phyloP scores from a whole-genome alignment of 2,113 vertebrate genomes.

The Apodemus speciosus region DNA sequence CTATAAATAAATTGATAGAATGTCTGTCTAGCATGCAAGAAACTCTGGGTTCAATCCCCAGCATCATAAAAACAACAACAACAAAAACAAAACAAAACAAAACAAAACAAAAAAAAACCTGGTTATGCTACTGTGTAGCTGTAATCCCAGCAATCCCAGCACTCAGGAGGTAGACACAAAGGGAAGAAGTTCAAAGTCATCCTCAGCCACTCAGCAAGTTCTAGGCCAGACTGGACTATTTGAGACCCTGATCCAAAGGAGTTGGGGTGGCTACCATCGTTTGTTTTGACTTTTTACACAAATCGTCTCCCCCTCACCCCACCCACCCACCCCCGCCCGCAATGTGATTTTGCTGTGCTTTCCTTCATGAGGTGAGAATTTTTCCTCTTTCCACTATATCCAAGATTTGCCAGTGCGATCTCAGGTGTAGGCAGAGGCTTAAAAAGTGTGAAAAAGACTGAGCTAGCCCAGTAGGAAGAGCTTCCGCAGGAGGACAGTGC shows the following conservation, averaged over 20 bases:
- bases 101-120: too few relatives aligned
- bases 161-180: neutral
- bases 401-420: neutral
- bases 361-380: neutral
- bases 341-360: neutral
- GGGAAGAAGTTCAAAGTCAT: neutral
- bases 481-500: neutral
- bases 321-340: neutral
- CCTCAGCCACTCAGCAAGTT: neutral
- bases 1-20: neutral
- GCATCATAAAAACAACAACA: too few relatives aligned
- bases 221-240: neutral
- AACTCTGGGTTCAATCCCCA: neutral
- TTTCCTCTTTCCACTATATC: slow-evolving; percentile 16
- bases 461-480: neutral
- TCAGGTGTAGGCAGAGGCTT: slow-evolving; percentile 13
- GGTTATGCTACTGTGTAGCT: neutral
- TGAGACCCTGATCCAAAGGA: neutral
- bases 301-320: too few relatives aligned
- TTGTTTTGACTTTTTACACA: neutral
- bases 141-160: neutral
- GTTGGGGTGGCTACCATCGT: neutral
- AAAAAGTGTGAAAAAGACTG: slow-evolving; percentile 31
- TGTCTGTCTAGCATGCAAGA: neutral
- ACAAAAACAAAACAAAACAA: too few relatives aligned